Base-by-base conservation (phyloP, 2,113 vertebrate species). In the Myiozetetes cayanensis region DNA sequence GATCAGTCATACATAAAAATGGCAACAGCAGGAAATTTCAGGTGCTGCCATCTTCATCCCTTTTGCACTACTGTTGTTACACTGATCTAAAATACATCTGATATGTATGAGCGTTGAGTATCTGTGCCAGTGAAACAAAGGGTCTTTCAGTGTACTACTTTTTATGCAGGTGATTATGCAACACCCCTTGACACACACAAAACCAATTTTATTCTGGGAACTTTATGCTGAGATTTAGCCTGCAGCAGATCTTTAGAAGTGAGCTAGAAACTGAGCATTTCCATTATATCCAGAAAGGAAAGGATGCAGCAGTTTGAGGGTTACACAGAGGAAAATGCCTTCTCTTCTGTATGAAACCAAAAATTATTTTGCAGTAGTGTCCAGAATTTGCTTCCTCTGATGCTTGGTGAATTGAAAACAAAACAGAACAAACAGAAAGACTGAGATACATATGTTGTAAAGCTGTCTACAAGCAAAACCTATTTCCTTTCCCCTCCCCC, bases 401-500 rank as follows among this genome's bases (percentile, higher is more conserved):
- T 12, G 6, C 66, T 66, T 86, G 19, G 58, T 63, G 62, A 88
- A 93, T 77, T 96, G 78, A 92, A 96, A 92, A 92, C 77, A 90
- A 95, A 95, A 63, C 82, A 87, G 95, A 96, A 47, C 77, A 95
- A 90, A 76, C 67, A 84, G 79, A 93, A 74, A 39, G 71, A 80
- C 55, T 55, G 47, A 93, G 88, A 91, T 91, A 82, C 88, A 95
- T 93, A 93, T 96, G 94, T 96, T 93, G 74, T 46, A 92, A 96
- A 96, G 58, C 88, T 87, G 80, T 90, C 93, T 96, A 92, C 92
- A 95, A 96, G 97, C 71, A 97, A 95, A 96, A 90, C 21, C 56
- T 61, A 94, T 79, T 95, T 96, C 94, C 94, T 86, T 92, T 89
- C 85, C 85, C 92, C 71, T 87, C 83, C 78, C 72, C 77, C n/a